Percentiles rank a stretch among this genome's conserved stretches.
Conservation (phyloP, 2,113 vertebrate species). For the Philantomba maxwellii region DNA sequence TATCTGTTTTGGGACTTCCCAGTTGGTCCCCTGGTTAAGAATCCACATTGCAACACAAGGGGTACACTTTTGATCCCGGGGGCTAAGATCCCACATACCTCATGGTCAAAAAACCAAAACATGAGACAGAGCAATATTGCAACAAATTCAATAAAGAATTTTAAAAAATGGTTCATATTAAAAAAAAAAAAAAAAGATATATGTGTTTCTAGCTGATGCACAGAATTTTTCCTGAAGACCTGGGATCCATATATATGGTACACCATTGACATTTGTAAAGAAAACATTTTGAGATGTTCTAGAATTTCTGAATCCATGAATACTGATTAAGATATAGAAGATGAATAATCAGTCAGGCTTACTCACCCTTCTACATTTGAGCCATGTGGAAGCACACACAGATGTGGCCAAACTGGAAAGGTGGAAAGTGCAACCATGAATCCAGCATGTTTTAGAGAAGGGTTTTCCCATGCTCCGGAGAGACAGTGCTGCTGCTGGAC, state of each 20-base stretch:
- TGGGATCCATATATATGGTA: not conserved
- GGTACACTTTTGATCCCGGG: rapidly evolving
- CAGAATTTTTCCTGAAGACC: not conserved
- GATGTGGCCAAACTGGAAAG: not conserved
- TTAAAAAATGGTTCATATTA: not conserved
- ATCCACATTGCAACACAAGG: not conserved
- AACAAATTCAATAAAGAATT: not conserved
- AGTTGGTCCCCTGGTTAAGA: not conserved
- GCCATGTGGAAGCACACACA: not conserved
- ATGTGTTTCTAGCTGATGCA: not conserved
- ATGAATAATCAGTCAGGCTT: not conserved
- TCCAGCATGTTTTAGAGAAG: not conserved
- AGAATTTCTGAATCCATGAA: slow-evolving; percentile 4
- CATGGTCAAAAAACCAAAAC: not conserved
- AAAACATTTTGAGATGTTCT: slow-evolving; percentile 19
- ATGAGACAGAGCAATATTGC: not conserved
- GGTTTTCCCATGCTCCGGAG: not conserved
- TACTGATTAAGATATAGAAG: not conserved
- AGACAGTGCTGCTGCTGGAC: not conserved
- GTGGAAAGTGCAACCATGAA: not conserved
- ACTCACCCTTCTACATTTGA: not conserved
- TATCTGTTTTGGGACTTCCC: not conserved
- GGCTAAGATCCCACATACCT: not conserved
- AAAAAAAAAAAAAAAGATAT: not conserved
- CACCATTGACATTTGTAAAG: slow-evolving; percentile 25